phyloP scores from a whole-genome alignment of 2,888 invertebrate genomes.

The Vannuccia rotundouncinata region DNA sequence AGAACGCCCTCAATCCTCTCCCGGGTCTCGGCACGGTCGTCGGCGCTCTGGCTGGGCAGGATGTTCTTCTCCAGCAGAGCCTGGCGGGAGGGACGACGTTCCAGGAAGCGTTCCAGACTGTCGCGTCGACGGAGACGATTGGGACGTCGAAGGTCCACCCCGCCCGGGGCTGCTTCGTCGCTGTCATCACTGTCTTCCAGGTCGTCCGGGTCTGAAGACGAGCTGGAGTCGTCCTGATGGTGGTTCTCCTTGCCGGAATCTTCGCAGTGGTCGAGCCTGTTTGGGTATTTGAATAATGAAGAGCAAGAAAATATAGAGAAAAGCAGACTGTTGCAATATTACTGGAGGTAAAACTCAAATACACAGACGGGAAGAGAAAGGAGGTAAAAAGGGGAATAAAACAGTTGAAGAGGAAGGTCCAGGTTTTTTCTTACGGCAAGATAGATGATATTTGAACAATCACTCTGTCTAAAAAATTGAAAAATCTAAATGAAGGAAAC shows the following conservation, averaged over 20 bases:
- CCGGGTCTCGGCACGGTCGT: constrained; percentile 22
- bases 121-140: constrained; percentile 24
- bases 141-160: neutral
- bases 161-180: neutral
- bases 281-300: too few species aligned
- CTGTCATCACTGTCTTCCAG: neutral
- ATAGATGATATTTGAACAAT: neutral
- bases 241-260: neutral
- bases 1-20: constrained; percentile 33
- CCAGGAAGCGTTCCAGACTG: constrained; percentile 24
- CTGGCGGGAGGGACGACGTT: neutral
- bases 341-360: too few species aligned
- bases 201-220: neutral
- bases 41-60: constrained; percentile 18
- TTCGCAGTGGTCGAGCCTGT: neutral
- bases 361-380: too few species aligned
- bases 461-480: neutral
- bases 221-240: neutral
- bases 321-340: too few species aligned
- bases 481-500: neutral
- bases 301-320: too few species aligned
- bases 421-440: neutral
- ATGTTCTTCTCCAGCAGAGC: constrained; percentile 10
- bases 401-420: too few species aligned
- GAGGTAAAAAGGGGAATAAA: too few species aligned